Percentiles rank a stretch among this genome's conserved stretches.
Conservation (phyloP, 1,140 invertebrate species). For the Homalodisca vitripennis region DNA sequence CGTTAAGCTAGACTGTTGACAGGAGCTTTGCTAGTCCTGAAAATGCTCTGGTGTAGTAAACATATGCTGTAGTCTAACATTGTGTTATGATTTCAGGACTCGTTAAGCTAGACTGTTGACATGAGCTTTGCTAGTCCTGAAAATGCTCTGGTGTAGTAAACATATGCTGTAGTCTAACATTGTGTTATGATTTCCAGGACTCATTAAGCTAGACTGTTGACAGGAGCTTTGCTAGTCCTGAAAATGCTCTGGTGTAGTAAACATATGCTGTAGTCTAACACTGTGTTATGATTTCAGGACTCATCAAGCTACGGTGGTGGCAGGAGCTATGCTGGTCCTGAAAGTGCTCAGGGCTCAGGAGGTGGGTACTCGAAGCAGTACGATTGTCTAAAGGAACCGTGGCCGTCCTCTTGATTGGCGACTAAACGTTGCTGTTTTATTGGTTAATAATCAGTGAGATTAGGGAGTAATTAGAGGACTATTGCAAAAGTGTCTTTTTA, state of each 20-base stretch:
- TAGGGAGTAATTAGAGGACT: constrained; percentile 41
- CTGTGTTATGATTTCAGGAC: constrained; percentile 41
- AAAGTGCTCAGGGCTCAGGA: constrained; percentile 52
- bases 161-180: too few species aligned
- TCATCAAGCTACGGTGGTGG: constrained; percentile 48
- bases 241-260: too few species aligned
- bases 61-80: neutral
- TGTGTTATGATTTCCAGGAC: too few species aligned
- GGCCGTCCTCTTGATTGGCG: constrained; percentile 57
- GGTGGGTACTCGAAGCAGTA: constrained; percentile 60
- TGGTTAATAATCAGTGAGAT: constrained; percentile 40
- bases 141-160: too few species aligned
- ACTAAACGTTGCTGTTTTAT: constrained; percentile 34
- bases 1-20: too few species aligned
- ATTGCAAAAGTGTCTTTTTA: constrained; percentile 41
- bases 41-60: constrained; percentile 4
- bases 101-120: constrained; percentile 47
- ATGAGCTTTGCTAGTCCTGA: constrained; percentile 45
- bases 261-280: neutral
- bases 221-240: neutral
- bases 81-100: constrained; percentile 42
- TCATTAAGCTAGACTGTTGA: too few species aligned
- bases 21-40: neutral
- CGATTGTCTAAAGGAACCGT: constrained; percentile 59
- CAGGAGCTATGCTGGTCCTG: constrained; percentile 43